A percentile compares a stretch with the other conserved stretches of the same genome.
Evolutionary conservation across 2,888 invertebrate species (phyloP).

Genomic region (Napeogenes sylphis): DNA sequence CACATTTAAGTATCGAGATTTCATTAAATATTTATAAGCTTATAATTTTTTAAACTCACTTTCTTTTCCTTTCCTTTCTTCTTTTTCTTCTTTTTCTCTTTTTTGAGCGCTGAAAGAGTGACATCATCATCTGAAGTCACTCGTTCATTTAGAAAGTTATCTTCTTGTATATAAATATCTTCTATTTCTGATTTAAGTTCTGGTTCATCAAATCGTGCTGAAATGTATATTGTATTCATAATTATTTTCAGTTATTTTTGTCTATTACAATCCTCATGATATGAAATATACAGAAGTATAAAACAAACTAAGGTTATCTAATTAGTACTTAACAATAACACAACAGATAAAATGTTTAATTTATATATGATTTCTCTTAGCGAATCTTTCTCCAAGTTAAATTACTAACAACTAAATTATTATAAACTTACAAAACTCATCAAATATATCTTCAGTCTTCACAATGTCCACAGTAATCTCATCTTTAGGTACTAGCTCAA

Average conservation of each 20-base stretch:
- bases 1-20: no score
- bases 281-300: no score
- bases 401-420: no score
- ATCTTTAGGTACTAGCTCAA: background rate
- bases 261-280: no score
- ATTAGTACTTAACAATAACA: no score
- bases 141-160: conserved; percentile 7
- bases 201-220: conserved; percentile 11
- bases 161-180: conserved; percentile 18
- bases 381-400: no score
- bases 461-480: background rate
- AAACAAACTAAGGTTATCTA: no score
- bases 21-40: no score
- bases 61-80: conserved; percentile 35
- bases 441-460: conserved; percentile 20
- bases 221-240: conserved; percentile 3
- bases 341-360: no score
- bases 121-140: conserved; percentile 58
- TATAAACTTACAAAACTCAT: background rate
- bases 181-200: conserved; percentile 22
- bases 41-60: conserved; percentile 8
- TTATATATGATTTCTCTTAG: no score
- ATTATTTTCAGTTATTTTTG: background rate
- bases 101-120: conserved; percentile 53
- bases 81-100: conserved; percentile 41